Conservation (phyloP, 2,888 invertebrate species). For the Agrotis segetum region DNA sequence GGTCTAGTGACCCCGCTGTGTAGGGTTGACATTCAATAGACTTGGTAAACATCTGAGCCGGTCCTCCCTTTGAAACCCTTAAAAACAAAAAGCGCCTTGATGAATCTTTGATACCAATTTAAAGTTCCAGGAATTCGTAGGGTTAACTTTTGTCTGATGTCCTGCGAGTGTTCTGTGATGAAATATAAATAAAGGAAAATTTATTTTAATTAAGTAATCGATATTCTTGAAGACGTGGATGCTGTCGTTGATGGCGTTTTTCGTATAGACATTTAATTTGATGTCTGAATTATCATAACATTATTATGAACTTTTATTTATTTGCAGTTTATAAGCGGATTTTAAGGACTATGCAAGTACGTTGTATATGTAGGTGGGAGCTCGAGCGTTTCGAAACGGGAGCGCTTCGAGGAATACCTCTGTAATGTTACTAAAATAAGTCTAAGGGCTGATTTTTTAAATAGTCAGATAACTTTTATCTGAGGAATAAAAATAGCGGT, state of each 20-base stretch:
- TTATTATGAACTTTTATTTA: not conserved
- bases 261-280: slow-evolving; percentile 1
- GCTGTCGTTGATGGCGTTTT: not conserved
- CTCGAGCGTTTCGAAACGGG: too few relatives aligned
- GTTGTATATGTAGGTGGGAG: too few relatives aligned
- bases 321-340: not conserved
- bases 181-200: slow-evolving; percentile 20
- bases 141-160: slow-evolving; percentile 42
- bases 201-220: slow-evolving; percentile 39
- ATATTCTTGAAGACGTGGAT: slow-evolving; percentile 19
- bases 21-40: slow-evolving; percentile 62
- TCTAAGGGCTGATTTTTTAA: too few relatives aligned
- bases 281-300: not conserved
- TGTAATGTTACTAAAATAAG: not conserved
- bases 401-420: too few relatives aligned
- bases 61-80: slow-evolving; percentile 46
- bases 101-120: slow-evolving; percentile 68
- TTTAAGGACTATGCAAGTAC: not conserved
- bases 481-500: too few relatives aligned
- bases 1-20: slow-evolving; percentile 39
- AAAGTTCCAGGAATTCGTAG: slow-evolving; percentile 52
- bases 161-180: slow-evolving; percentile 19
- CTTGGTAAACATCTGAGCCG: slow-evolving; percentile 57
- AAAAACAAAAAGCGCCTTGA: slow-evolving; percentile 62
- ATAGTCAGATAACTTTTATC: too few relatives aligned